phyloP scores from a whole-genome alignment of 2,888 invertebrate species.

The Tyria jacobaeae region DNA sequence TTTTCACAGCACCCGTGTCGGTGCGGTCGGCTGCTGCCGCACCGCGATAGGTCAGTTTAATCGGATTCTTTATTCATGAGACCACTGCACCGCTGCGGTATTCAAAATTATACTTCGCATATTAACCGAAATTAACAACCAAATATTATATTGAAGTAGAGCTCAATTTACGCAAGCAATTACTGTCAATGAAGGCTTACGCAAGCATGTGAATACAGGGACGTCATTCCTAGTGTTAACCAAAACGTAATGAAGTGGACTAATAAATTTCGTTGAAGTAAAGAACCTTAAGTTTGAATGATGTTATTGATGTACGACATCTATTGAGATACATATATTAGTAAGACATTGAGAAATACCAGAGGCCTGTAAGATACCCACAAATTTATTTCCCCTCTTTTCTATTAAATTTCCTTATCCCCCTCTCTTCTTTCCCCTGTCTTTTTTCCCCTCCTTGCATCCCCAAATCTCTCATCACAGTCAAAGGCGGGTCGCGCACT shows the following conservation, averaged over 20 bases:
- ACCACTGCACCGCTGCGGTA: slow-evolving; percentile 52
- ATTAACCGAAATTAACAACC: slow-evolving; percentile 54
- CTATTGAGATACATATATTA: too few relatives aligned
- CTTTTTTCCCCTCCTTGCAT: too few relatives aligned
- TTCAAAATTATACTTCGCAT: slow-evolving; percentile 57
- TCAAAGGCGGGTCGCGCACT: too few relatives aligned
- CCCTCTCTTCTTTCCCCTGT: too few relatives aligned
- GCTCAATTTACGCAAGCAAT: slow-evolving; percentile 38
- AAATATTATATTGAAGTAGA: slow-evolving; percentile 41
- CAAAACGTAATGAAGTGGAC: neutral
- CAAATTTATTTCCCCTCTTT: too few relatives aligned
- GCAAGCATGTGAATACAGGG: neutral
- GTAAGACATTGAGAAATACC: too few relatives aligned
- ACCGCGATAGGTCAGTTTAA: slow-evolving; percentile 60
- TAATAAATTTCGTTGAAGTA: too few relatives aligned
- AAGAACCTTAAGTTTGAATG: too few relatives aligned
- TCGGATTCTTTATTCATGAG: slow-evolving; percentile 68
- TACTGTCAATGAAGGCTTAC: slow-evolving; percentile 19
- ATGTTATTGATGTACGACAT: too few relatives aligned
- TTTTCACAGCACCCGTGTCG: slow-evolving; percentile 47
- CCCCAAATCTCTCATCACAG: too few relatives aligned
- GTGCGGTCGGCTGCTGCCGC: slow-evolving; percentile 40
- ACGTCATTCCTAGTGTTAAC: neutral
- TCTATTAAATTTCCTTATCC: too few relatives aligned
- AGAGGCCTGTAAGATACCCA: too few relatives aligned